Evolutionary conservation across 2,888 invertebrate genomes (phyloP).

Genomic region (Rosalia funebris): DNA sequence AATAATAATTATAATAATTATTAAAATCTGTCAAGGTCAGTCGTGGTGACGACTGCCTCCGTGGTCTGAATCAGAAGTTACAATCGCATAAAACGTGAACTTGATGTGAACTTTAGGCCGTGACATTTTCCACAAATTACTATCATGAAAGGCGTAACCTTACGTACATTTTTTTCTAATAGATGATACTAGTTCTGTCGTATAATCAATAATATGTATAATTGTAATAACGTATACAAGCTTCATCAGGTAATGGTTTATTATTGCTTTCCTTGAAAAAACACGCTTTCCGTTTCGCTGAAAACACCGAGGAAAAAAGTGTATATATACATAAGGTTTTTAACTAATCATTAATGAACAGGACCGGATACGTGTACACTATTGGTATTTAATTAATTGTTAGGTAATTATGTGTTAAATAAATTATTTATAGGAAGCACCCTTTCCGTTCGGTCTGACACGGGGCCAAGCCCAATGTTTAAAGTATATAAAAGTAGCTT

Average conservation of each 20-base stretch:
- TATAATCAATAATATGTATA: constrained; percentile 41
- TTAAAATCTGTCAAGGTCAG: constrained; percentile 54
- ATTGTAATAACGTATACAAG: constrained; percentile 36
- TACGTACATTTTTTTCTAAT: constrained; percentile 40
- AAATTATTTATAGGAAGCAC: too few relatives aligned
- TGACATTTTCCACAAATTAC: constrained; percentile 59
- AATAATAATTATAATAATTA: constrained; percentile 54
- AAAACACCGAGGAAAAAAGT: constrained; percentile 26
- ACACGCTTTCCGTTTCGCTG: constrained; percentile 32
- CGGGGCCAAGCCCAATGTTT: too few relatives aligned
- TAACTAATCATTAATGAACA: too few relatives aligned
- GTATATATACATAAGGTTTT: constrained; percentile 25
- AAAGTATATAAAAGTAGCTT: too few relatives aligned
- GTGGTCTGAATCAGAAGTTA: constrained; percentile 52
- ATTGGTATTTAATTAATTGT: too few relatives aligned
- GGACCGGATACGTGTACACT: too few relatives aligned
- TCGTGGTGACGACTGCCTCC: constrained; percentile 47
- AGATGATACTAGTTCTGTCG: constrained; percentile 43
- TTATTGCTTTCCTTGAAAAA: constrained; percentile 38
- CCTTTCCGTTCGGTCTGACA: too few relatives aligned
- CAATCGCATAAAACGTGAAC: constrained; percentile 46
- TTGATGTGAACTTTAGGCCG: constrained; percentile 57
- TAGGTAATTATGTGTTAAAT: too few relatives aligned
- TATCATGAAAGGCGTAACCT: constrained; percentile 59
- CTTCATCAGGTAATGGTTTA: constrained; percentile 33